Percentiles rank a stretch among this genome's conserved stretches.
Evolutionary conservation across 2,797 vertebrate genomes (phyloP).

Genomic region (Glyptemys insculpta): DNA sequence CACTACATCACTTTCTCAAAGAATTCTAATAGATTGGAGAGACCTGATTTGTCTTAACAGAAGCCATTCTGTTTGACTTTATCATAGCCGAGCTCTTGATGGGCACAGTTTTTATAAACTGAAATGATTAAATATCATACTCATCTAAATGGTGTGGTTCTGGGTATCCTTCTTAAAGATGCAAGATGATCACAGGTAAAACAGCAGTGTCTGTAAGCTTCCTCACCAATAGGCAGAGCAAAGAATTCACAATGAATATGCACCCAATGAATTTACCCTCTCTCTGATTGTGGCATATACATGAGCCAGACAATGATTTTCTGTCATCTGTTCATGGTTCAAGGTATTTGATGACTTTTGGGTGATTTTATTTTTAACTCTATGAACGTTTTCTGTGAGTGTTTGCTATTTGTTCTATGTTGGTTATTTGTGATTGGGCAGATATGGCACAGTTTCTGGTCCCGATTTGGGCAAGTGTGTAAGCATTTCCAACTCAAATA

Average conservation of each 20-base stretch:
- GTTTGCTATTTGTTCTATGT: slow-evolving; percentile 3
- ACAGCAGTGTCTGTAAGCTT: slow-evolving; percentile 66
- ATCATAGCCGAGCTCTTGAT: not conserved
- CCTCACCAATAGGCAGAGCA: slow-evolving; percentile 41
- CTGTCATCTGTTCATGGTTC: slow-evolving; percentile 59
- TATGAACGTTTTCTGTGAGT: not conserved
- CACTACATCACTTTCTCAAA: not conserved
- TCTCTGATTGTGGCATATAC: slow-evolving; percentile 47
- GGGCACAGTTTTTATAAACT: slow-evolving; percentile 31
- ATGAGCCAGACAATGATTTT: slow-evolving; percentile 37
- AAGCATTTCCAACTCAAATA: not conserved
- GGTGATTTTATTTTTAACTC: slow-evolving; percentile 38
- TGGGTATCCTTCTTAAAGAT: slow-evolving; percentile 36
- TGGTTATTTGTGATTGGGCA: slow-evolving; percentile 12
- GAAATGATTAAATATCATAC: not conserved
- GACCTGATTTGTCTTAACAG: not conserved
- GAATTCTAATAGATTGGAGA: not conserved
- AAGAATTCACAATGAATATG: slow-evolving; percentile 69
- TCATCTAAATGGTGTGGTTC: slow-evolving; percentile 16
- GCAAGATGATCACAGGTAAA: slow-evolving; percentile 53
- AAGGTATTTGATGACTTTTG: slow-evolving; percentile 64
- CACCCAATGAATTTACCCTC: slow-evolving; percentile 62
- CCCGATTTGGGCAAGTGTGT: not conserved
- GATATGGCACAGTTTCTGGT: not conserved
- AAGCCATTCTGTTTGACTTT: slow-evolving; percentile 1